phyloP scores from a whole-genome alignment of 1,140 invertebrate genomes.

The Micrasema longulum region DNA sequence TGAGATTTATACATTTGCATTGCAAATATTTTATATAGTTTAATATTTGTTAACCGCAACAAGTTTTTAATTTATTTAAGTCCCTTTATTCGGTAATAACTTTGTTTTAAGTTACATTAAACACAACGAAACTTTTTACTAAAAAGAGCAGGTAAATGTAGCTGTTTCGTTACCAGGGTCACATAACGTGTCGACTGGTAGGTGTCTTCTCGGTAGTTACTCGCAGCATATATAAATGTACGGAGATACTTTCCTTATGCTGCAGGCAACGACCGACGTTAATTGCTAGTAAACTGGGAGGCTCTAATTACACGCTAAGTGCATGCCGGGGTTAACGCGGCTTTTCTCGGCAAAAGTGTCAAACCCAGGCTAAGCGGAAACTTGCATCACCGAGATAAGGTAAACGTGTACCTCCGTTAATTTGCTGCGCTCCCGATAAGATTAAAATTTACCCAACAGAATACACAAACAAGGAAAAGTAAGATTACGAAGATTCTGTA shows the following conservation, averaged over 20 bases:
- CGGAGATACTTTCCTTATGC: neutral
- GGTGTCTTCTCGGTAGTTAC: neutral
- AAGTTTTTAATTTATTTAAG: too few species aligned
- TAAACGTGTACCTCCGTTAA: conserved; percentile 30
- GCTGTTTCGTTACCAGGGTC: conserved; percentile 25
- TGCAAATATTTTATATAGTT: too few species aligned
- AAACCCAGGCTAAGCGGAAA: conserved; percentile 25
- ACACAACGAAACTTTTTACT: too few species aligned
- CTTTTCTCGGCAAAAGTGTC: conserved; percentile 19
- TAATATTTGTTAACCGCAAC: too few species aligned
- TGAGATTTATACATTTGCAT: too few species aligned
- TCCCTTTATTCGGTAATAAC: too few species aligned
- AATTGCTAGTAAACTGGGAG: conserved; percentile 38
- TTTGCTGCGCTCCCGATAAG: conserved; percentile 28
- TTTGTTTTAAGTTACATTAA: too few species aligned
- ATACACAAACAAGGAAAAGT: neutral
- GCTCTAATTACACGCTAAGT: conserved; percentile 39
- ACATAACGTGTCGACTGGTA: neutral
- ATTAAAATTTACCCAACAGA: neutral
- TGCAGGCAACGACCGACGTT: conserved; percentile 34
- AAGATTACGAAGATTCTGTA: neutral
- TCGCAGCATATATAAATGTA: too few species aligned
- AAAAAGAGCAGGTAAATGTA: too few species aligned
- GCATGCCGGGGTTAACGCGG: conserved; percentile 31
- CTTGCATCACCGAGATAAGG: conserved; percentile 29